Base-by-base conservation (phyloP, 2,888 invertebrate genomes). In the Aleiodes testaceus region DNA sequence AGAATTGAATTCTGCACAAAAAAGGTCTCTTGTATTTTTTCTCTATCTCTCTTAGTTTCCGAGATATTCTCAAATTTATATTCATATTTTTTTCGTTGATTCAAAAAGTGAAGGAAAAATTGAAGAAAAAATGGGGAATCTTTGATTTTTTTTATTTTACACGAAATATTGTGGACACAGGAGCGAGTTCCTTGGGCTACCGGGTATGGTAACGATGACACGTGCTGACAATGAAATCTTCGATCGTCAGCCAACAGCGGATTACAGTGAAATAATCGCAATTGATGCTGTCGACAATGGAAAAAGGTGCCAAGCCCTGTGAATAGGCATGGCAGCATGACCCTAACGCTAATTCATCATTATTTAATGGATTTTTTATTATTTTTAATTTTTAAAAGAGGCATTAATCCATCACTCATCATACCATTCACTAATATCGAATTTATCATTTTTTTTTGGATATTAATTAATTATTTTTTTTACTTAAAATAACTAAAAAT, bases 171-270 rank as follows among this genome's bases (percentile, higher is more conserved):
- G 77, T 79, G 78, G 79, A 79, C 77, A 81, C 79, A 92, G 93
- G 89, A 92, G 92, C 90, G 93, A 93, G 85, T 90, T 92, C 87
- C 88, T 91, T 86, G 93, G 93, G 72, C 89, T 93, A 81, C 91
- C 92, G 85, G 93, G 93, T 85, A 92, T 92, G 91, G 93, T 93
- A 75, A 93, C 92, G 81, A 89, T 92, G 80, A 92, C 92, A 85
- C 92, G 92, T 88, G 91, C 92, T 59, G 93, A 93, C 78, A 84
- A 80, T 77, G 84, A 87, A 63, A 82, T 79, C 79, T 85, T 86
- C 79, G 83, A 83, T 76, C 82, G 82, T 72, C 80, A 84, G 69
- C 81, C 83, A 26, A 77, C 81, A 63, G 76, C 80, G 71, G 85
- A 87, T 73, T 77, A 79, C 70, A 75, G 81, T 69, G 84, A 80